Base-by-base conservation (phyloP, 37 sponge, comb jelly and placozoan genomes). In the Theonella swinhoei region DNA sequence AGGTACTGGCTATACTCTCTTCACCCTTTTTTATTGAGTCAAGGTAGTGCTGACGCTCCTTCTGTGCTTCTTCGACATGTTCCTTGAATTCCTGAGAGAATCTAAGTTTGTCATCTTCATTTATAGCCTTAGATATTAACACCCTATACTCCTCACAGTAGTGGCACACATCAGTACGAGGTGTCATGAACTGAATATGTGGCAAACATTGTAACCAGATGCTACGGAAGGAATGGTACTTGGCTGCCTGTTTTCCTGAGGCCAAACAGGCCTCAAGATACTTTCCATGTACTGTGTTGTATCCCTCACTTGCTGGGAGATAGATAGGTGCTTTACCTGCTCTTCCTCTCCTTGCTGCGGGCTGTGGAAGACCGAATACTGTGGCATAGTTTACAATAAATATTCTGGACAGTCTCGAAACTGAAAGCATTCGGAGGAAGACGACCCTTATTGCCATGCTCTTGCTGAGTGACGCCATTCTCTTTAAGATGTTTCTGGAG, bases 121-220 rank as follows among this genome's bases (percentile, higher is more conserved):
- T 40, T 28, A 71, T 39, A 37, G 75, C 72, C 25, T 34, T 62
- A 64, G 42, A 74, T 32, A 74, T 31, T 1, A 38, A 39, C 1
- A 26, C 11, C 19, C 72, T 58, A 26, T 39, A 59, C 0, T 29
- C 38, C 47, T 83, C 75, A 62, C 83, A 83, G 25, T 14, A 33
- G 31, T 41, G 39, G 34, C 82, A 82, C 17, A 82, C 73, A 29
- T 82, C 73, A 17, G 82, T 82, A n/a, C n/a, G n/a, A n/a, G n/a
- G n/a, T n/a, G n/a, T n/a, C n/a, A n/a, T n/a, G n/a, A n/a, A n/a
- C n/a, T 20, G 66, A 67, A 8, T 74, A 67, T 69, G 74, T 83
- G 66, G 64, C 74, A 41, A 83, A 68, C 25, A 62, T 25, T 8
- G 72, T 39, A 35, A n/a, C n/a, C n/a, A n/a, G n/a, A n/a, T n/a